Evolutionary conservation across 53 echinoderm and acorn worm species (phyloP), one percentile per base, ranked within the genome.

Genomic region (Antedon mediterranea): DNA sequence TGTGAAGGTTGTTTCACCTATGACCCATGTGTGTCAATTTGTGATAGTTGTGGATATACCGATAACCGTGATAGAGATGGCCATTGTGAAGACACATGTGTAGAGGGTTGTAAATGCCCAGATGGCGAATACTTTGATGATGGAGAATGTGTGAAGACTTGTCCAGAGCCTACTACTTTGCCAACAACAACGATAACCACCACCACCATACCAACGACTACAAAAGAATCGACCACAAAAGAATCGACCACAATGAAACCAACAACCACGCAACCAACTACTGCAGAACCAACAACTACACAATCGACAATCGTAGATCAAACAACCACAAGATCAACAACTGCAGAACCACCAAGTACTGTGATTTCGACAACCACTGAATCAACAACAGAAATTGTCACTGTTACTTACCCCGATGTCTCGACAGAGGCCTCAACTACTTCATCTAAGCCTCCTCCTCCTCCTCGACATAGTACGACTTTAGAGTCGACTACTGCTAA

Each of bases 21-120:
- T 71, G 83, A 87, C 28, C 91, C 91, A 0, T 95, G 97, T 71
- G 83, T 95, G 1, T 88, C 88, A 2, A 86, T 91, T 37, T 95
- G 97, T 42, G 74, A 90, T 18, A 84, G 84, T 28, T 90, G 91
- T 43, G 80, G 79, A 34, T 77, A 88, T 31, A 41, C 28, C 14
- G 75, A 86, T 30, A 32, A 85, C 28, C 79, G 80, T 0, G 82
- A 88, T 75, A 77, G 83, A 28, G 85, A 75, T 9, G 91, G 87
- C 15, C 80, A 86, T 78, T 95, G 97, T 73, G 29, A 76, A 18
- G 92, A 95, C 76, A 92, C 87, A 30, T 95, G 97, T 71, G 89
- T 95, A 31, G 97, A 95, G 72, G 97, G 97, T 8, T 95, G 97
- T 28, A 75, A 30, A 0, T 95, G 97, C 73, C 92, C 92, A 30